Percentiles rank a stretch among this genome's conserved stretches.
Evolutionary conservation across 2,888 invertebrate genomes (phyloP).

Genomic region (Melanophora roralis): DNA sequence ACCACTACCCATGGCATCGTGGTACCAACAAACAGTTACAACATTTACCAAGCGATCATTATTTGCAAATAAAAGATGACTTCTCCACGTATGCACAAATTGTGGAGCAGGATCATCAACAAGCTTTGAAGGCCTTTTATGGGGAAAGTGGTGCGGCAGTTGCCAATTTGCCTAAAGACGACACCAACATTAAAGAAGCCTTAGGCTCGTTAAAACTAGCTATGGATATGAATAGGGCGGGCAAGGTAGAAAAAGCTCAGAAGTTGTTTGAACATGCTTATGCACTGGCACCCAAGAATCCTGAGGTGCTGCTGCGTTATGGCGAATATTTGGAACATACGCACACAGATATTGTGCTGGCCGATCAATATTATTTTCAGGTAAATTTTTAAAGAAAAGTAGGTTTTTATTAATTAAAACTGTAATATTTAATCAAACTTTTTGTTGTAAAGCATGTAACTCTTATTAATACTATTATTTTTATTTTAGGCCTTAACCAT

Average conservation of each 20-base stretch:
- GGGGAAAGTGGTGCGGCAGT: constrained; percentile 68
- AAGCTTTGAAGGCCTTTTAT: constrained; percentile 69
- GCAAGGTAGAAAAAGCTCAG: constrained; percentile 90
- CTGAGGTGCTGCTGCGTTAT: constrained; percentile 93
- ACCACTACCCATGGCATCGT: constrained; percentile 62
- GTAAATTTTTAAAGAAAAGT: constrained; percentile 72
- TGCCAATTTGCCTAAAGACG: constrained; percentile 65
- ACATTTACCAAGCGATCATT: constrained; percentile 72
- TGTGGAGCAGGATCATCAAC: neutral
- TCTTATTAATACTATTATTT: neutral
- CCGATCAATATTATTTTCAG: constrained; percentile 93
- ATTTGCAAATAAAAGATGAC: constrained; percentile 75
- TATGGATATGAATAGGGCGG: constrained; percentile 87
- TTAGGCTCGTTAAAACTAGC: constrained; percentile 90
- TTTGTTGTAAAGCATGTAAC: no score
- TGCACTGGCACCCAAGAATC: constrained; percentile 92
- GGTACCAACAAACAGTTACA: constrained; percentile 65
- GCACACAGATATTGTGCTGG: constrained; percentile 89
- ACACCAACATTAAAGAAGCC: constrained; percentile 81
- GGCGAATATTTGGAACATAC: constrained; percentile 95
- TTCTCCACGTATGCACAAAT: constrained; percentile 70
- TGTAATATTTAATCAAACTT: no score
- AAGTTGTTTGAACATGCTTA: constrained; percentile 94
- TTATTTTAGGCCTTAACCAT: constrained; percentile 83
- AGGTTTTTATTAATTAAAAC: no score